Conservation (phyloP, 2,888 invertebrate species). For the Hirudinaria manillensis region DNA sequence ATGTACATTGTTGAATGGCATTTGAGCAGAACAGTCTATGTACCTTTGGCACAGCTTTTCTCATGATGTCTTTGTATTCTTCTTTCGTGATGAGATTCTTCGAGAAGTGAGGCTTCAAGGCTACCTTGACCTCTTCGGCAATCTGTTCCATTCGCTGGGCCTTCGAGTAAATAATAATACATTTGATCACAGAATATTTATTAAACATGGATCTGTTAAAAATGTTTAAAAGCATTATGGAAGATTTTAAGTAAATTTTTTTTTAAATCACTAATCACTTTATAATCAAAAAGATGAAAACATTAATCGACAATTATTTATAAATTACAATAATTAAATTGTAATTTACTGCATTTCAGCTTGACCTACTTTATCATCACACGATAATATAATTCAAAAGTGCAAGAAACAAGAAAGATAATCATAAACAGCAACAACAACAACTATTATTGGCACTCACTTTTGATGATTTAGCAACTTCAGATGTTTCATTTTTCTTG, state of each 20-base stretch:
- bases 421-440: too few species aligned
- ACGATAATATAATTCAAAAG: too few species aligned
- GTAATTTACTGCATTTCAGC: too few species aligned
- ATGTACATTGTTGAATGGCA: too few species aligned
- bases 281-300: too few species aligned
- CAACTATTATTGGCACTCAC: not conserved
- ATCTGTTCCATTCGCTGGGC: constrained; percentile 66
- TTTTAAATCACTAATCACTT: not conserved
- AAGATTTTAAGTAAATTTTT: not conserved
- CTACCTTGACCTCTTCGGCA: constrained; percentile 91
- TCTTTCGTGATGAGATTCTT: constrained; percentile 87
- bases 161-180: not conserved
- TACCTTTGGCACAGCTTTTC: constrained; percentile 93
- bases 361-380: too few species aligned
- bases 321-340: too few species aligned
- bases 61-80: constrained; percentile 91
- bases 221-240: not conserved
- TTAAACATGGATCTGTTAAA: not conserved
- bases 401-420: too few species aligned
- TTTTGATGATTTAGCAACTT: not conserved
- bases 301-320: too few species aligned
- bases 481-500: not conserved
- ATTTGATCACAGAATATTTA: not conserved
- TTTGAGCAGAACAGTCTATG: constrained; percentile 6
- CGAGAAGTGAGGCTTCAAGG: constrained; percentile 89